Evolutionary conservation across 2,113 vertebrate genomes (phyloP).

Genomic region (Vulpes ferrilata): DNA sequence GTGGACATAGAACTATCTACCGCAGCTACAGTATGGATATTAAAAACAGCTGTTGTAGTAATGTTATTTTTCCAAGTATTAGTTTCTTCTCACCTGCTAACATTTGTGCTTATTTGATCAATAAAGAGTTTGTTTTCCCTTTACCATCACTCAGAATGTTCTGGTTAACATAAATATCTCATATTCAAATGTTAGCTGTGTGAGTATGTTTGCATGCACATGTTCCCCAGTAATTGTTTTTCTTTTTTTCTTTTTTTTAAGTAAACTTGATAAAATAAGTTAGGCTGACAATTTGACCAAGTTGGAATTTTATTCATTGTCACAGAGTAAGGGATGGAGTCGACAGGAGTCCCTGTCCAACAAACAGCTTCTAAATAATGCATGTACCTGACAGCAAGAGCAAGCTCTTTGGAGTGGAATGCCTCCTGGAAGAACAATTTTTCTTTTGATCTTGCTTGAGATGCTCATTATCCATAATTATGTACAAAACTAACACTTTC

Average conservation of each 20-base stretch:
- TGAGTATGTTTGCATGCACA: rapidly evolving
- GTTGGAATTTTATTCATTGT: neutral
- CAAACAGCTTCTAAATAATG: neutral
- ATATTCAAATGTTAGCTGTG: neutral
- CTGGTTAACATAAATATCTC: neutral
- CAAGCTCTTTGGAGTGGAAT: neutral
- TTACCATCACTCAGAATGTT: neutral
- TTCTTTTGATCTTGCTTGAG: slow-evolving; percentile 38
- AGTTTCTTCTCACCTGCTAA: neutral
- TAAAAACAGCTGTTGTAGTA: neutral
- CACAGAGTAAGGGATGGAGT: neutral
- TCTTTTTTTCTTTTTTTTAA: slow-evolving; percentile 12
- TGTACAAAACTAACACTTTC: slow-evolving; percentile 33
- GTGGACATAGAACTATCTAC: neutral
- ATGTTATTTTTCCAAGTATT: neutral
- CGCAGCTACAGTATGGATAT: rapidly evolving
- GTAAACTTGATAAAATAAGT: neutral
- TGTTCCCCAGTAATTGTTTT: neutral
- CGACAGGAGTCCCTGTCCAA: neutral
- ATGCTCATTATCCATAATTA: slow-evolving; percentile 53
- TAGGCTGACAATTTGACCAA: neutral
- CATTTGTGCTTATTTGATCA: neutral
- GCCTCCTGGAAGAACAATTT: slow-evolving; percentile 63
- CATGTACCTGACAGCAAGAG: neutral
- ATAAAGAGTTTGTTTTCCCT: neutral